Conservation (phyloP, 2,797 vertebrate species). For the Ctenochaetus hawaiiensis region DNA sequence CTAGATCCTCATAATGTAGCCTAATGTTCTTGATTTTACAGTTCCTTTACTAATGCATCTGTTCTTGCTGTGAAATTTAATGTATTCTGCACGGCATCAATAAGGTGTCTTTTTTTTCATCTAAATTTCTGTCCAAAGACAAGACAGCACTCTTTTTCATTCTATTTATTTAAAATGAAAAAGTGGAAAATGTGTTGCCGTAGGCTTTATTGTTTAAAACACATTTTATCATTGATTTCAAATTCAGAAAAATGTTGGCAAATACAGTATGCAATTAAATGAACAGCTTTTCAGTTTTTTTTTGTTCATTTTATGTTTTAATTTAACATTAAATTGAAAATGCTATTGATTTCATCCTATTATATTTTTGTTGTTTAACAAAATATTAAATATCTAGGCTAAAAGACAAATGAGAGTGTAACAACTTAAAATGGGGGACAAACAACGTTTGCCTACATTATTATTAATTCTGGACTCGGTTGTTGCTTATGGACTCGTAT, state of each 20-base stretch:
- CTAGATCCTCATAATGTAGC: neutral
- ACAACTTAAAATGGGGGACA: too few species aligned
- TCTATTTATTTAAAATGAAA: neutral
- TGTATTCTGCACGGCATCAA: neutral
- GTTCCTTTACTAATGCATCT: neutral
- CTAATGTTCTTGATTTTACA: neutral
- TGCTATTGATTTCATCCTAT: too few species aligned
- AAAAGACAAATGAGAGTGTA: too few species aligned
- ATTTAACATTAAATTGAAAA: too few species aligned
- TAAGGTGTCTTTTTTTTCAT: neutral
- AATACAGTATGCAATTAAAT: too few species aligned
- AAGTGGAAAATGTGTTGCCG: too few species aligned
- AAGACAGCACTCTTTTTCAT: neutral
- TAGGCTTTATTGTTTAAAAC: too few species aligned
- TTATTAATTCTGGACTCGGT: neutral
- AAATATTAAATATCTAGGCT: too few species aligned
- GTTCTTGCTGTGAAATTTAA: neutral
- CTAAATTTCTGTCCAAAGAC: neutral
- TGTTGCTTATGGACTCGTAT: neutral
- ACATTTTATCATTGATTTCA: neutral
- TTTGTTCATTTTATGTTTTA: too few species aligned
- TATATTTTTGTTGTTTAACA: too few species aligned
- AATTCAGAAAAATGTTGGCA: neutral
- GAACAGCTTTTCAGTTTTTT: too few species aligned
- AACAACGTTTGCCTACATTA: too few species aligned